Conservation (phyloP, 2,113 vertebrate genomes). For the Pholis gunnellus region DNA sequence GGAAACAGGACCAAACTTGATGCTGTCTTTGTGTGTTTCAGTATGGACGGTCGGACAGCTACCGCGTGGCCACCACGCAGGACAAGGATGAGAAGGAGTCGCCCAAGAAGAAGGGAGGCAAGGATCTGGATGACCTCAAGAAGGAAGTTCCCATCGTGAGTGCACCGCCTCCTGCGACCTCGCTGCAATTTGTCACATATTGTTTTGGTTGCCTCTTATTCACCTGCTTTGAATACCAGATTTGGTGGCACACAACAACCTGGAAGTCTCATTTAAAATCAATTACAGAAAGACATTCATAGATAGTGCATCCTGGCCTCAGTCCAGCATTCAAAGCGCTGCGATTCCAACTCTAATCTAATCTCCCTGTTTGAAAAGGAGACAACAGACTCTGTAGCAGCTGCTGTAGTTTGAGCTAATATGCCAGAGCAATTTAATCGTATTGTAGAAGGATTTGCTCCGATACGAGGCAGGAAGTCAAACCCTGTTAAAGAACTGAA, state of each 20-base stretch:
- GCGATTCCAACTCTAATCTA: conserved; percentile 28
- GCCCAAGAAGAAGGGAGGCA: conserved; percentile 90
- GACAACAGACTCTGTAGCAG: conserved; percentile 9
- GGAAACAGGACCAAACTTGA: neutral
- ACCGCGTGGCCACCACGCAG: conserved; percentile 93
- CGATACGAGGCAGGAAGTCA: conserved; percentile 11
- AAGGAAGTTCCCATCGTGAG: conserved; percentile 94
- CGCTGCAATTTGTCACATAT: neutral
- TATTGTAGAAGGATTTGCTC: conserved; percentile 31
- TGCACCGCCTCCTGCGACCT: neutral
- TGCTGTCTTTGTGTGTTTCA: conserved; percentile 69
- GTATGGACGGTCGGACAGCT: conserved; percentile 94
- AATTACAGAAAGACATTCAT: neutral
- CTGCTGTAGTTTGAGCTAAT: conserved; percentile 35
- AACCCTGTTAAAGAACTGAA: conserved; percentile 4
- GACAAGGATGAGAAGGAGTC: conserved; percentile 90
- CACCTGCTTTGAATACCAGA: neutral
- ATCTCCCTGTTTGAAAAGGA: conserved; percentile 39
- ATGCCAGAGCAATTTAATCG: conserved; percentile 41
- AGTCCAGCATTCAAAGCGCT: conserved; percentile 26
- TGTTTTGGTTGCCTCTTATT: neutral
- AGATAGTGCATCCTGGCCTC: conserved; percentile 12
- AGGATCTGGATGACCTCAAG: conserved; percentile 93
- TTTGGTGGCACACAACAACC: neutral
- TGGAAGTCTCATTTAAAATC: neutral